phyloP scores from a whole-genome alignment of 2,888 invertebrate species.

The Drymonia ruficornis region DNA sequence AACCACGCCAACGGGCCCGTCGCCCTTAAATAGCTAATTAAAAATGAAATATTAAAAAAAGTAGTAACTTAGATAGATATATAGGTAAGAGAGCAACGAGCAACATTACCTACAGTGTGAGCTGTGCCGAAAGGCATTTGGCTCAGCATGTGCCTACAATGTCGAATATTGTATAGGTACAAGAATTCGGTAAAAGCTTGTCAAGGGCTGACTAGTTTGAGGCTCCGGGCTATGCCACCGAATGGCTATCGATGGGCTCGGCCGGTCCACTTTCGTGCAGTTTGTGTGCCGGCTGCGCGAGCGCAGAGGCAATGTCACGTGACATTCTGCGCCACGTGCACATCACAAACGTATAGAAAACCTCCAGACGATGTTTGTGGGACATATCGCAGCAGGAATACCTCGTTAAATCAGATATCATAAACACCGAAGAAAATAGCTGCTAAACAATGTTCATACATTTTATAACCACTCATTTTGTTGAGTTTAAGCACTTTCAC shows the following conservation, averaged over 20 bases:
- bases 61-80: too few relatives aligned
- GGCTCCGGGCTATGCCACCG: slow-evolving; percentile 25
- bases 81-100: too few relatives aligned
- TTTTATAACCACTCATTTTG: slow-evolving; percentile 4
- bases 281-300: slow-evolving; percentile 54
- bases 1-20: too few relatives aligned
- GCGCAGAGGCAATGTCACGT: slow-evolving; percentile 31
- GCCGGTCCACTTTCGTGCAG: slow-evolving; percentile 68
- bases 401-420: slow-evolving; percentile 17
- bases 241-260: slow-evolving; percentile 41
- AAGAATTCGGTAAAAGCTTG: slow-evolving; percentile 6
- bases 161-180: neutral
- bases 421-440: slow-evolving; percentile 19
- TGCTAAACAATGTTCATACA: neutral
- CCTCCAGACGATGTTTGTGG: slow-evolving; percentile 50
- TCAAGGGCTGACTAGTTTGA: slow-evolving; percentile 43
- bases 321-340: slow-evolving; percentile 52
- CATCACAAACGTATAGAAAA: slow-evolving; percentile 71
- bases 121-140: too few relatives aligned
- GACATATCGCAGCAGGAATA: slow-evolving; percentile 47
- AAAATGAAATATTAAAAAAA: too few relatives aligned
- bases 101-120: too few relatives aligned
- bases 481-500: slow-evolving; percentile 3
- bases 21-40: too few relatives aligned
- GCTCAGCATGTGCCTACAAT: neutral